Evolutionary conservation across 2,797 vertebrate genomes (phyloP).

Genomic region (Calcarius lapponicus): DNA sequence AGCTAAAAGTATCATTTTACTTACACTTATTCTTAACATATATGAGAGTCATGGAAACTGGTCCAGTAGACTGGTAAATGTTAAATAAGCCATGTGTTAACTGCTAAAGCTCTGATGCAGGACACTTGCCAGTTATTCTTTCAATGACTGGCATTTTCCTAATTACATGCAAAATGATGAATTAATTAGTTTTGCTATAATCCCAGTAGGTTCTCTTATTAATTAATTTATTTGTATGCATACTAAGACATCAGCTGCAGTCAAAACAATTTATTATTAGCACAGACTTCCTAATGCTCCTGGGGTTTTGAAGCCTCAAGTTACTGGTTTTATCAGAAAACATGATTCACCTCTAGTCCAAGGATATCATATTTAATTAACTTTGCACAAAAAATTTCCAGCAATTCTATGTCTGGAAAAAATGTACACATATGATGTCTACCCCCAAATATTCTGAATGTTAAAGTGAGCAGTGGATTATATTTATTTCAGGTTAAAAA

Average conservation of each 20-base stretch:
- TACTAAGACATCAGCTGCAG: neutral
- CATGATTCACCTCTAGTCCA: conserved; percentile 19
- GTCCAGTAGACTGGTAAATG: neutral
- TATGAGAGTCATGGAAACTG: neutral
- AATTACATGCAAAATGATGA: conserved; percentile 36
- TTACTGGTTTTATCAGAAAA: conserved; percentile 22
- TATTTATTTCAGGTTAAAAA: neutral
- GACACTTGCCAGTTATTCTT: neutral
- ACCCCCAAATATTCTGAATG: neutral
- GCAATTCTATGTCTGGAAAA: neutral
- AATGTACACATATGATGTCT: neutral
- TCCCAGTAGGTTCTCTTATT: conserved; percentile 18
- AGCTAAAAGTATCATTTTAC: neutral
- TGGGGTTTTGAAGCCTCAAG: neutral
- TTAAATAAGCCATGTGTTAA: conserved; percentile 2
- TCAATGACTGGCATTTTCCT: conserved; percentile 22
- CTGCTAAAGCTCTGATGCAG: neutral
- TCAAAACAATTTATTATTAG: conserved; percentile 44
- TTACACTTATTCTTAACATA: neutral
- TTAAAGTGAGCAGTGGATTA: neutral
- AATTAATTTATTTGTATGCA: conserved; percentile 45
- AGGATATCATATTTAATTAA: conserved; percentile 5
- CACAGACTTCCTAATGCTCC: conserved; percentile 42
- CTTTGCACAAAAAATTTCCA: neutral
- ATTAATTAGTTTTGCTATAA: conserved; percentile 22